These are phyloP conservation scores for Tokudaia tokunoshimensis DNA, from an alignment of 2,797 vertebrate species.

Conservation along the genomic window DNA sequence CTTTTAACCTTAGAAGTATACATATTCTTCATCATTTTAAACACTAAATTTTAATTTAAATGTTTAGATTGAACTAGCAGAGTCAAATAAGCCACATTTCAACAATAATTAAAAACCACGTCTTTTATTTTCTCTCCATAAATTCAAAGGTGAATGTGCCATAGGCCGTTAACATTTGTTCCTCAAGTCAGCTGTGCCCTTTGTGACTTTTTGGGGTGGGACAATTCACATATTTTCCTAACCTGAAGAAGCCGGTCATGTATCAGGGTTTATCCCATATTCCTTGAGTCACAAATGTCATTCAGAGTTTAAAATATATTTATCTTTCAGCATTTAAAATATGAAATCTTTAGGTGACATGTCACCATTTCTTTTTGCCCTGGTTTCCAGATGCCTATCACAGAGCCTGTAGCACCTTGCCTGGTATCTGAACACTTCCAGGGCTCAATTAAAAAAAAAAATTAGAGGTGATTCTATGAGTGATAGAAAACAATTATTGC, in stretches of 20 bases:
- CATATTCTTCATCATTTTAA: neutral
- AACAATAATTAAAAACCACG: neutral
- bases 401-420: rapidly evolving
- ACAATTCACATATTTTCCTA: neutral
- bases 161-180: neutral
- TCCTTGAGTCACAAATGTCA: neutral
- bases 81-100: neutral
- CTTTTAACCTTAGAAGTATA: neutral
- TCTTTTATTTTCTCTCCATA: neutral
- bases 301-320: neutral
- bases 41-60: neutral
- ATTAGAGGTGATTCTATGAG: neutral
- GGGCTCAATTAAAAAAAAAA: neutral
- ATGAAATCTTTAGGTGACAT: neutral
- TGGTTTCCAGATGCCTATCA: neutral
- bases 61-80: neutral
- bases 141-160: neutral
- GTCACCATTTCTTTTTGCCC: neutral
- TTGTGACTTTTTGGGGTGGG: neutral
- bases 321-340: neutral
- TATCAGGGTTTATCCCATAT: neutral
- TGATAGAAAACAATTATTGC: neutral
- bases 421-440: neutral
- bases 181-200: neutral
- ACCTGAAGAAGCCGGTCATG: neutral